Evolutionary conservation across 2,888 invertebrate genomes (phyloP), one percentile per base, ranked within the genome.

Genomic region (Cheilosia impressa): DNA sequence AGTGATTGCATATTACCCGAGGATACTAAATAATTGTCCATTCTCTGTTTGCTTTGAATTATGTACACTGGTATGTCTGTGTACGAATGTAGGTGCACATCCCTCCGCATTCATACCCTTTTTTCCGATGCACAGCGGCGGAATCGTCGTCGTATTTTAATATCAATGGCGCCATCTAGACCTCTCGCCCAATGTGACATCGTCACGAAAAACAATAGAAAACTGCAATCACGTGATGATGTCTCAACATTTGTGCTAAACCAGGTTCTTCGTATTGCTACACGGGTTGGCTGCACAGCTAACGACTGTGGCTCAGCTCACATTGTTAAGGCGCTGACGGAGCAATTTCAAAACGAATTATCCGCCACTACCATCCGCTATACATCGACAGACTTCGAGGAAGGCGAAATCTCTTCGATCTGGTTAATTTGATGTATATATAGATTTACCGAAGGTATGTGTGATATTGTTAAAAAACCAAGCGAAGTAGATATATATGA

Each of bases 91-190:
- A 41, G 19, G n/a, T 58, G 45, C 47, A 55, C 47, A 57, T 27
- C 45, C 73, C 2, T 52, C 68, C 53, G 22, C 22, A 55, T 34
- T 34, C 50, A 31, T 63, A 53, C 17, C n/a, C 10, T 55, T 31
- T 71, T 52, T 72, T 15, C 1, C n/a, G 66, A 55, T 72, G 38
- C 57, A 76, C 62, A 57, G 50, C 13, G 50, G 65, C 9, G 50
- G 65, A 76, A 45, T 71, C 43, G 45, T 84, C 57, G 53, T 84
- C 63, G 53, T 68, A 66, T 52, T 50, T 52, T 78, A 57, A 66
- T 88, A 88, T 88, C 88, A 87, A 63, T 87, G 88, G 88, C 88
- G 88, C 88, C 88, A 88, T 88, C 88, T 88, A 88, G 83, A 88
- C 88, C 88, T 88, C 87, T 88, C 88, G 82, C 87, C 88, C 88